Evolutionary conservation across 1,140 invertebrate genomes (phyloP), one percentile per base, ranked within the genome.

Genomic region (Megalonaias nervosa): DNA sequence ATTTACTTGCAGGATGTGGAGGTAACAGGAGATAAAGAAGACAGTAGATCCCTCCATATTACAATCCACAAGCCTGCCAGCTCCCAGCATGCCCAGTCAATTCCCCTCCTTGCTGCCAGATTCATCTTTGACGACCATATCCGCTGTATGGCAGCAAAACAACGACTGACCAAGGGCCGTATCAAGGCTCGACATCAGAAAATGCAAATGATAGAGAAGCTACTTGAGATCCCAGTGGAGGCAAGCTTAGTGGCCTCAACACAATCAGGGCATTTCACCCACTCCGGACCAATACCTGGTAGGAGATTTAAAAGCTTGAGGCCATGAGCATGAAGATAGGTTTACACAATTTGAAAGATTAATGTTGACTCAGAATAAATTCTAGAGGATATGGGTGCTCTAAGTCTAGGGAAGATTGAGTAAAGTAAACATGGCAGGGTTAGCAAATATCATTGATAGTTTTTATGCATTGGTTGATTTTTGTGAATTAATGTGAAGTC

Each of bases 81-180:
- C 21, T 87, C 85, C 15, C 82, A 82, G 55, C 87, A 89, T 67
- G 82, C 86, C 21, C 75, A 85, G 14, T 87, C 90, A 23, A 70
- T 90, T 9, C 95, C 97, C 1, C 88, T 98, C 13, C 92, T 99
- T 13, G 94, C 95, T 21, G 96, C 97, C 0, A 97, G 97, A 90
- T 99, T 99, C 88, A 94, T 99, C 64, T 99, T 99, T 89, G 98
- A 99, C 89, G 98, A 99, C 92, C 97, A 99, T 89, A 99, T 99
- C 78, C 93, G 98, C 16, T 99, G 97, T 89, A 97, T 98, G 96
- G 97, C 97, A 57, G 97, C 93, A n/a, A 93, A 92, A 74, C 93
- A 93, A 79, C 96, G 96, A 81, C 89, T 96, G 74, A 94, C 93
- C 19, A 95, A 95, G 91, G 98, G 98, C 64, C 93, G 97, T 48